phyloP scores from a whole-genome alignment of 1,140 invertebrate species.

The Hypothenemus hampei region DNA sequence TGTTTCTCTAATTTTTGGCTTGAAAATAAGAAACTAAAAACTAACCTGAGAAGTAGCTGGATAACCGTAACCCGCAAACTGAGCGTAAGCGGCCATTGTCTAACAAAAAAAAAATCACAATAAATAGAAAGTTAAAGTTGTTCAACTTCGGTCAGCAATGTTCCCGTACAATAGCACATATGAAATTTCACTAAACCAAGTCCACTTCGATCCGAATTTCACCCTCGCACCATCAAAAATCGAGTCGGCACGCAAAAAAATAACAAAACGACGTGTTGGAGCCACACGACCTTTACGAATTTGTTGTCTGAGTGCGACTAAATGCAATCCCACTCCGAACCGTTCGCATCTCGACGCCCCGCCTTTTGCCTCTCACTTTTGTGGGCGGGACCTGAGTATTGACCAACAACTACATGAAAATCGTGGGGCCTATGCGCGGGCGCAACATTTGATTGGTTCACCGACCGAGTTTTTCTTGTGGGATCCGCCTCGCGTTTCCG shows the following conservation, averaged over 20 bases:
- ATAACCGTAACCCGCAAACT: conserved; percentile 72
- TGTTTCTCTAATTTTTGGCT: no score
- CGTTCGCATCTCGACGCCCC: conserved; percentile 20
- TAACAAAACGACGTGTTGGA: conserved; percentile 30
- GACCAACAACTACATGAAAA: conserved; percentile 41
- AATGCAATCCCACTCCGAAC: conserved; percentile 14
- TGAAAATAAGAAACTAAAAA: neutral
- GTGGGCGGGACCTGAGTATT: conserved; percentile 33
- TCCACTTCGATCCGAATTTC: no score
- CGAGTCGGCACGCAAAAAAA: conserved; percentile 36
- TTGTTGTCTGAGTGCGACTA: conserved; percentile 42
- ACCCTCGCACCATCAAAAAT: neutral
- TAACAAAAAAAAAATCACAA: no score
- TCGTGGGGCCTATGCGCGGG: conserved; percentile 30
- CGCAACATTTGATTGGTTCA: conserved; percentile 29
- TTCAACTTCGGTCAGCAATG: no score
- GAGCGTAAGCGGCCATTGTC: conserved; percentile 73
- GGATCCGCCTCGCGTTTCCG: conserved; percentile 20
- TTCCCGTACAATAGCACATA: no score
- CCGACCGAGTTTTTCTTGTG: conserved; percentile 28
- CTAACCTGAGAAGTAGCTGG: conserved; percentile 73
- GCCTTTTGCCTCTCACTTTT: conserved; percentile 30
- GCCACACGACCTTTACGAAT: conserved; percentile 34
- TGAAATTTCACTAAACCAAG: no score
- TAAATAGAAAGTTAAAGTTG: no score